These are phyloP conservation scores for Protonibea diacanthus DNA, from an alignment of 2,797 vertebrate genomes.

Conservation along the genomic window DNA sequence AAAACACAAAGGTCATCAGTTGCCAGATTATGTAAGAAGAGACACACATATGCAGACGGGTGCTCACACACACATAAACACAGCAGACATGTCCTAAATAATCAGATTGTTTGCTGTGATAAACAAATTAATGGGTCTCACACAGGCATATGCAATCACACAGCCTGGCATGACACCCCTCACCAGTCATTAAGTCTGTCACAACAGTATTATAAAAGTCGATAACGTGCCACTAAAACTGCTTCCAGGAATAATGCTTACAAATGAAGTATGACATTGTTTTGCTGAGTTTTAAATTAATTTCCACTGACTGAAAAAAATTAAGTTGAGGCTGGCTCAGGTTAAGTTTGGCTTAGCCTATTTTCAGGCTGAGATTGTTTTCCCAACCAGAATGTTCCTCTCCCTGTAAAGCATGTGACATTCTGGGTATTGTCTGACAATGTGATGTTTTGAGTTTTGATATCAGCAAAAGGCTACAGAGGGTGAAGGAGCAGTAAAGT, in stretches of 20 bases:
- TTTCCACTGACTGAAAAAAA: conserved; percentile 28
- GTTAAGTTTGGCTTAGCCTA: conserved; percentile 52
- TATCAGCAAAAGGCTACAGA: conserved; percentile 57
- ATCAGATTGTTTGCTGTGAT: conserved; percentile 24
- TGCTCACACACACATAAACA: conserved; percentile 27
- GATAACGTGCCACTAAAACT: not conserved
- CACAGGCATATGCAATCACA: conserved; percentile 18
- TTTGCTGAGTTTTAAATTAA: not conserved
- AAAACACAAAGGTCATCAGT: conserved; percentile 68
- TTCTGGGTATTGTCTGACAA: conserved; percentile 49
- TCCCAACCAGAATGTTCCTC: conserved; percentile 34
- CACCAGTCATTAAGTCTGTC: conserved; percentile 33
- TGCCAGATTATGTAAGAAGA: conserved; percentile 56
- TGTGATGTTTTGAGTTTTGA: conserved; percentile 71
- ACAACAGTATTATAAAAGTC: conserved; percentile 9
- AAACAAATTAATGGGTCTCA: conserved; percentile 34
- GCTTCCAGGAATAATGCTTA: not conserved
- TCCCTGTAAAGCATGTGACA: conserved; percentile 63
- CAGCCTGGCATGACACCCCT: conserved; percentile 8
- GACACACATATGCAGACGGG: conserved; percentile 32
- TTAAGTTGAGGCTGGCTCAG: conserved; percentile 13
- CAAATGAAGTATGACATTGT: not conserved
- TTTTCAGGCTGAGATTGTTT: conserved; percentile 52
- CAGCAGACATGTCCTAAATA: conserved; percentile 28
- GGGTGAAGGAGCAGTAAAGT: conserved; percentile 16